Percentiles rank a stretch among this genome's conserved stretches.
Conservation (phyloP, 2,797 vertebrate genomes). For the Crenuchus spilurus region DNA sequence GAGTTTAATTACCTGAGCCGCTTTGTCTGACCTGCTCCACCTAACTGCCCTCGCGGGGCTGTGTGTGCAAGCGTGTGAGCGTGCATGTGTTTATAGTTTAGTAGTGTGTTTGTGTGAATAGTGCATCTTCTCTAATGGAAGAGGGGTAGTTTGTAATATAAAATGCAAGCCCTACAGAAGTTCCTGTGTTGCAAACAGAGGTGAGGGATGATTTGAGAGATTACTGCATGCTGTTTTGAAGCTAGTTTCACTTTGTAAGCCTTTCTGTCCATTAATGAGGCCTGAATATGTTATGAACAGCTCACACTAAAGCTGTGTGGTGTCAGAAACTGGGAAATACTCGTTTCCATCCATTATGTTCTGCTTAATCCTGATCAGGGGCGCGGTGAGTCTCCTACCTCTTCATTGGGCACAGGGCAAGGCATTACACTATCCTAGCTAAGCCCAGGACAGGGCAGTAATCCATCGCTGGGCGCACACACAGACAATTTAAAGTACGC, state of each 20-base stretch:
- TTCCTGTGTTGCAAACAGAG: constrained; percentile 24
- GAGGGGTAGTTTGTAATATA: constrained; percentile 31
- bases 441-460: too few species aligned
- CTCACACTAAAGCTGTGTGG: background rate
- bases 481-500: too few species aligned
- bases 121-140: constrained; percentile 17
- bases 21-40: constrained; percentile 53
- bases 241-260: constrained; percentile 22
- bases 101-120: constrained; percentile 26
- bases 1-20: constrained; percentile 62
- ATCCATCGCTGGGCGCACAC: too few species aligned
- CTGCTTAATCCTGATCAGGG: too few species aligned
- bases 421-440: too few species aligned
- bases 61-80: constrained; percentile 20
- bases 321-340: too few species aligned
- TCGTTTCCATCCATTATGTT: too few species aligned
- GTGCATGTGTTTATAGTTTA: constrained; percentile 24
- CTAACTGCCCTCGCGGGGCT: constrained; percentile 54
- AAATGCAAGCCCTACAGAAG: constrained; percentile 31
- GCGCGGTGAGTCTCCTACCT: too few species aligned
- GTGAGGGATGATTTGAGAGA: constrained; percentile 38
- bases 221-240: background rate
- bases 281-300: constrained; percentile 18
- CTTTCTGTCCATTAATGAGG: constrained; percentile 5
- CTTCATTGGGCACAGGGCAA: too few species aligned